phyloP scores from a whole-genome alignment of 35 echinoderm and acorn worm species.

The Lytechinus variegatus region DNA sequence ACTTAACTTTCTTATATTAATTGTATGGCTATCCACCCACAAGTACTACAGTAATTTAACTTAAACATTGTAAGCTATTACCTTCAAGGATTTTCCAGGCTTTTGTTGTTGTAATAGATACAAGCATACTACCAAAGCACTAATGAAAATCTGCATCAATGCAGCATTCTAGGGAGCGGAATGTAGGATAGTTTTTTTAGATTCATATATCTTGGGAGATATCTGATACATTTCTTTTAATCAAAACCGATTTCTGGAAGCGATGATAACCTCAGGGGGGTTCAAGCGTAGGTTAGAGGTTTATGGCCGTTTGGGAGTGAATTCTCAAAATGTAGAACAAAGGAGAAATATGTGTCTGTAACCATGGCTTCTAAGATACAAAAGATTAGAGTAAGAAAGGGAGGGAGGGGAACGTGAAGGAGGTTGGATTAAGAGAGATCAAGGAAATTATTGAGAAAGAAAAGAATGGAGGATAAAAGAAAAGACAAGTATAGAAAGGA shows the following conservation, averaged over 20 bases:
- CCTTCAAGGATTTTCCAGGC: background rate
- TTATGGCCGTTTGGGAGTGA: background rate
- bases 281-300: background rate
- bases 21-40: no score
- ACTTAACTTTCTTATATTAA: no score
- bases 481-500: no score
- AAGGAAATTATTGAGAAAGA: no score
- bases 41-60: no score
- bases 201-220: background rate
- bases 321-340: background rate
- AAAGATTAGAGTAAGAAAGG: background rate
- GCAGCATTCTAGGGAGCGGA: background rate
- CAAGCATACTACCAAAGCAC: background rate
- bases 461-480: no score
- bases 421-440: background rate
- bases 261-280: background rate
- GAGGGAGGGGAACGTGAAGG: background rate
- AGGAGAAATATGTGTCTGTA: background rate
- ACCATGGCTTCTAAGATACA: background rate
- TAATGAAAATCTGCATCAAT: background rate
- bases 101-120: background rate
- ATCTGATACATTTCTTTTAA: background rate
- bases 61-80: background rate
- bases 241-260: background rate
- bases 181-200: background rate